Conservation (phyloP, 2,113 vertebrate species). For the Hymenochirus boettgeri region DNA sequence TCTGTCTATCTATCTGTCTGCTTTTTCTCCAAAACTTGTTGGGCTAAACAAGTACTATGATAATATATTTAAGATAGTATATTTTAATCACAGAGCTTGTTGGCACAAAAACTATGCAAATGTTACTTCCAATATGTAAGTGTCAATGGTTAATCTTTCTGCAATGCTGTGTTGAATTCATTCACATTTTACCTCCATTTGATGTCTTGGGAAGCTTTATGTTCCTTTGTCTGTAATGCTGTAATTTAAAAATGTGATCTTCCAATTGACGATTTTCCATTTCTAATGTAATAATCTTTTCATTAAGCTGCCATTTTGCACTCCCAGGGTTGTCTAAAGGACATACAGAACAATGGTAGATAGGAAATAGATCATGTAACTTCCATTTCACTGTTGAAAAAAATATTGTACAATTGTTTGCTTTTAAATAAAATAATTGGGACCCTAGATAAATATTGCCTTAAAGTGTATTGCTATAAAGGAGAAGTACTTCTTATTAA, state of each 20-base stretch:
- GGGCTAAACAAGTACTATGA: neutral
- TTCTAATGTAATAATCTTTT: constrained; percentile 46
- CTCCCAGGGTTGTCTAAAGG: constrained; percentile 27
- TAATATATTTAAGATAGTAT: neutral
- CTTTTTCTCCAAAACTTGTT: too few relatives aligned
- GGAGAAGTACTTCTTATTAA: too few relatives aligned
- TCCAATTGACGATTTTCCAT: constrained; percentile 49
- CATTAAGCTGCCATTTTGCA: constrained; percentile 35
- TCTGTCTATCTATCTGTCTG: too few relatives aligned
- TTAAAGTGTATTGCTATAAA: too few relatives aligned
- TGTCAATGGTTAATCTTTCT: too few relatives aligned
- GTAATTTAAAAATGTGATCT: constrained; percentile 46
- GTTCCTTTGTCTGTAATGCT: constrained; percentile 40
- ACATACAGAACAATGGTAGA: neutral
- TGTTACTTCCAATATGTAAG: too few relatives aligned
- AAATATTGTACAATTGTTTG: too few relatives aligned
- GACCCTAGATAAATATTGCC: too few relatives aligned
- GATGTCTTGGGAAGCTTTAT: constrained; percentile 26
- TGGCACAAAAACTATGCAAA: neutral
- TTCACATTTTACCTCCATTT: constrained; percentile 16
- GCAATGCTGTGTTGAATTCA: neutral
- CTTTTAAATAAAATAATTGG: too few relatives aligned
- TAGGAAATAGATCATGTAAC: too few relatives aligned
- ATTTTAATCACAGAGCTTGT: neutral
- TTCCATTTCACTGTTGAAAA: too few relatives aligned